phyloP scores from a whole-genome alignment of 2,797 vertebrate species.

The Rousettus madagascariensis region DNA sequence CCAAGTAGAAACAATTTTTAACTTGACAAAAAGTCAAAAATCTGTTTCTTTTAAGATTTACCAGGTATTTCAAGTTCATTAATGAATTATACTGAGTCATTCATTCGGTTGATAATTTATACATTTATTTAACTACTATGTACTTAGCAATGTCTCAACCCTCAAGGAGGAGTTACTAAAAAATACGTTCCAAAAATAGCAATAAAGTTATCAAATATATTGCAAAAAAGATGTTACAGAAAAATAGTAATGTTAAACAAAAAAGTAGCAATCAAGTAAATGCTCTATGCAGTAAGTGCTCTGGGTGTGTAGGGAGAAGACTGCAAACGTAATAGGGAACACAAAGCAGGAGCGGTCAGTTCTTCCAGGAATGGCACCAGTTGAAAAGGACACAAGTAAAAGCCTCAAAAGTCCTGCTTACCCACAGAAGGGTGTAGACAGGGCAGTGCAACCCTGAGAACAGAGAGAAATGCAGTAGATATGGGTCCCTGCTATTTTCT shows the following conservation, averaged over 20 bases:
- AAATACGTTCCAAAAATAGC: background rate
- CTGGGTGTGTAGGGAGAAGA: background rate
- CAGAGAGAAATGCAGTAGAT: background rate
- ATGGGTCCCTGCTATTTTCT: background rate
- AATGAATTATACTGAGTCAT: background rate
- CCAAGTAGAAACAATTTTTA: background rate
- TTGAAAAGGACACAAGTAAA: background rate
- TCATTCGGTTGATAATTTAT: background rate
- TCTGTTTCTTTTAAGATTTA: background rate
- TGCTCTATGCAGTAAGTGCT: background rate
- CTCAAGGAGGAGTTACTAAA: background rate
- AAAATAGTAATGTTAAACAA: background rate
- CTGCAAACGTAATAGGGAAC: background rate
- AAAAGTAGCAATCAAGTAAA: background rate
- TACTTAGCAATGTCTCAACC: background rate
- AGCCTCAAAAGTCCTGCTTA: background rate
- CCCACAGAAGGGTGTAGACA: background rate
- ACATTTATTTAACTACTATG: background rate
- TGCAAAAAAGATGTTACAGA: background rate
- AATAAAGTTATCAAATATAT: background rate
- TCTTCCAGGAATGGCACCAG: background rate
- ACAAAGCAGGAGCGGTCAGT: background rate
- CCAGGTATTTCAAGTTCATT: background rate
- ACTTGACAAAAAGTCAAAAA: background rate
- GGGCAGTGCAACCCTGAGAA: background rate